Evolutionary conservation across 2,888 invertebrate species (phyloP), one percentile per base, ranked within the genome.

Genomic region (Andrena fulva): DNA sequence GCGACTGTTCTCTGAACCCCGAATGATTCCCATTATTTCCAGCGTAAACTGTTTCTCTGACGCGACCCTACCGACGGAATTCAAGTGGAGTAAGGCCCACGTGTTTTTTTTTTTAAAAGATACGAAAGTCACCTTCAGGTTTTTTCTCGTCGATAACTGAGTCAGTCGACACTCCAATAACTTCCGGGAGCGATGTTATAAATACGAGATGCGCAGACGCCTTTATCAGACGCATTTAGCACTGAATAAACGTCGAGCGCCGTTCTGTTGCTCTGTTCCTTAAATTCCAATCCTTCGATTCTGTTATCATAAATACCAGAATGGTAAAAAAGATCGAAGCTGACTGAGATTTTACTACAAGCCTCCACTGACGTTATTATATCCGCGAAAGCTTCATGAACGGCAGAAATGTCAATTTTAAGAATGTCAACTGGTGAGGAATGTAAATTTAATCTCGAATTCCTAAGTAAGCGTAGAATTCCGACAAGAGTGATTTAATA

Each of bases 151-250:
- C 56, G 27, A 56, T 56, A 56, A 56, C 56, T 56, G 27, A 60
- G 60, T 60, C 60, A 60, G 60, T 7, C 31, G 60, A 29, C 60
- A 29, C 29, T 31, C 16, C 60, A 16, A 31, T 60, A 60, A 60
- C 60, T 60, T n/a, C 29, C 60, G 29, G 60, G 16, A 1, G 31
- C 16, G 8, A 27, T 20, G 10, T 56, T 56, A 27, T 56, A 56
- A 56, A 56, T 27, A 27, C 56, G 52, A 8, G 20, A 52, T 3
- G 20, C 10, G 27, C 56, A 56, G 56, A 24, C 54, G 54, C 10
- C 27, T 56, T 20, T 56, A 27, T 56, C 27, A 24, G 12, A 56
- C 20, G 12, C 54, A 56, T 4, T 27, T 24, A 56, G 24, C 27
- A 12, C 10, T 20, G 24, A 24, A 24, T 56, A 56, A 27, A 10